A percentile compares a stretch with the other conserved stretches of the same genome.
Conservation (phyloP, 1,140 invertebrate species). For the Drosophila simulans region DNA sequence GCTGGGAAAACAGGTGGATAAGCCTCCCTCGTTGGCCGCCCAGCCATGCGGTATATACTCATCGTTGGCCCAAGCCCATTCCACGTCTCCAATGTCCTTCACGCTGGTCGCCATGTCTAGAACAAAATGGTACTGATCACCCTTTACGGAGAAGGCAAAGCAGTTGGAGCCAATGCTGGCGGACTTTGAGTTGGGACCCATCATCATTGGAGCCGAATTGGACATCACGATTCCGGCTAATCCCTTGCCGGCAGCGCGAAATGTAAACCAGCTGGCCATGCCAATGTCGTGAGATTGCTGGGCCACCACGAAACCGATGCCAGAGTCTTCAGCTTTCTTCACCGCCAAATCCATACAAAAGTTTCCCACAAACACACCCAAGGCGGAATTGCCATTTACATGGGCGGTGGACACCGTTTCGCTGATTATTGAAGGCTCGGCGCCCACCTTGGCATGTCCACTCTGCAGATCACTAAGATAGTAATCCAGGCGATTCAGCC, state of each 20-base stretch:
- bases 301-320: constrained; percentile 93
- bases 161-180: constrained; percentile 94
- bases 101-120: constrained; percentile 97
- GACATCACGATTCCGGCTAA: constrained; percentile 95
- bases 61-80: constrained; percentile 89
- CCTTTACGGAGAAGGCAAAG: constrained; percentile 91
- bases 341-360: constrained; percentile 95
- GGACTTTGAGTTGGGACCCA: constrained; percentile 91
- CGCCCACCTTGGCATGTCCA: constrained; percentile 85
- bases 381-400: constrained; percentile 91
- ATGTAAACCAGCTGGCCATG: constrained; percentile 94
- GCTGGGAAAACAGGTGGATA: constrained; percentile 87
- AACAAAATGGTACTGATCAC: constrained; percentile 89
- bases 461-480: constrained; percentile 87
- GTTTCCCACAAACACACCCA: constrained; percentile 88
- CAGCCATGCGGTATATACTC: constrained; percentile 91
- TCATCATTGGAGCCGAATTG: constrained; percentile 95
- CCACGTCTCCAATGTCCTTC: constrained; percentile 88
- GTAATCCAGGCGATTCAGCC: constrained; percentile 92
- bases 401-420: constrained; percentile 91
- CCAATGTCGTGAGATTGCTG: constrained; percentile 86
- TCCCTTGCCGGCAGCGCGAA: constrained; percentile 90
- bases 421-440: constrained; percentile 88
- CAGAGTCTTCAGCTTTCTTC: constrained; percentile 91
- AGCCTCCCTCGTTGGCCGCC: constrained; percentile 90